Percentiles rank a stretch among this genome's conserved stretches.
phyloP scores from a whole-genome alignment of 1,140 invertebrate genomes.

The Rhagoletis pomonella region DNA sequence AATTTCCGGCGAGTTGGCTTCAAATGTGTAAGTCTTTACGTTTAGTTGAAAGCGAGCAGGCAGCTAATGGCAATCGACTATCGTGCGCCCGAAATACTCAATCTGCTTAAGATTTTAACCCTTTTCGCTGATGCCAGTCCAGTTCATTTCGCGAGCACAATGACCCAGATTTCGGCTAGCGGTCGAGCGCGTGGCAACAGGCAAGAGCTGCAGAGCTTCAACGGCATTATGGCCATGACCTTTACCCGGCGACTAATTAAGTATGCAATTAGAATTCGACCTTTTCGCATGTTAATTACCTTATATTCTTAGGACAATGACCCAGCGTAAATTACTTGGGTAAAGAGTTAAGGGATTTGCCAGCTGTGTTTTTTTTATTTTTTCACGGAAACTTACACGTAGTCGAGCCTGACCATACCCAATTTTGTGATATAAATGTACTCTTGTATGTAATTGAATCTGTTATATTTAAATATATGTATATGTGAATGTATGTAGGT shows the following conservation, averaged over 20 bases:
- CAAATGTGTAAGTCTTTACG: neutral
- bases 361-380: neutral
- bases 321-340: neutral
- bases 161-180: slow-evolving; percentile 4
- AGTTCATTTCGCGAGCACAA: neutral
- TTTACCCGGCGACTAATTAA: slow-evolving; percentile 28
- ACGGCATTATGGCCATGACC: neutral
- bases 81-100: neutral
- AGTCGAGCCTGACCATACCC: slow-evolving; percentile 22
- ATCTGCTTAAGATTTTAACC: slow-evolving; percentile 48
- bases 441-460: neutral
- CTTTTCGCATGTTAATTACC: slow-evolving; percentile 49
- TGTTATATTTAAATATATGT: neutral
- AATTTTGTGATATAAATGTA: neutral
- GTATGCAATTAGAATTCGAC: slow-evolving; percentile 51
- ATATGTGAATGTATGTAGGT: too few species aligned
- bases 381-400: neutral
- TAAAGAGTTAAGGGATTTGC: slow-evolving; percentile 29
- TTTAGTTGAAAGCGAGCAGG: neutral
- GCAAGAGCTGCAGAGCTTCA: neutral
- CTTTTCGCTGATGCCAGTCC: neutral
- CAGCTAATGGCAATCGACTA: neutral
- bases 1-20: neutral
- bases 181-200: neutral
- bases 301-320: slow-evolving; percentile 43